Evolutionary conservation across 2,888 invertebrate species (phyloP), one percentile per base, ranked within the genome.

Genomic region (Noctua pronuba): DNA sequence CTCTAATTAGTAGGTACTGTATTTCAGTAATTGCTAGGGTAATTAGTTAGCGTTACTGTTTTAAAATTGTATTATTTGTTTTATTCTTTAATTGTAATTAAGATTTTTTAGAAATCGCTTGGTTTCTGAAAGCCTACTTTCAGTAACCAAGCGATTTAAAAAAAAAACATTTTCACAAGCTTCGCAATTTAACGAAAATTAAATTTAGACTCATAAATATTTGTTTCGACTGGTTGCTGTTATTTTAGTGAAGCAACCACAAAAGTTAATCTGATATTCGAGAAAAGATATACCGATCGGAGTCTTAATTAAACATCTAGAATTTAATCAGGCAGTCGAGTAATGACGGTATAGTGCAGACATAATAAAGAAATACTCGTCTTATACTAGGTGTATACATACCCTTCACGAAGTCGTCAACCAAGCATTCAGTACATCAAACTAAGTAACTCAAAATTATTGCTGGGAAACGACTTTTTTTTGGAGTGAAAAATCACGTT

Each of bases 1-100:
- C 5, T 65, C 58, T 75, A 87, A 87, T 87, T 87, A 80, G 68
- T 52, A n/a, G n/a, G n/a, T 55, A 55, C 21, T 65, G 49, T 31
- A 31, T 75, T 66, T 80, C 28, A 71, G 31, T 11, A n/a, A 41
- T 11, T 38, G 0, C 28, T 55, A n/a, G 10, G 28, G 46, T 79
- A 78, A 64, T 80, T 79, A 79, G 31, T 41, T 41, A 10, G 11
- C n/a, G 73, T 49, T 65, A 28, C 55, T 72, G 41, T 72, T 21
- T 18, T 79, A 16, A 6, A 8, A 41, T 68, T 68, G 28, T 16
- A 69, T 64, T 65, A 65, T 38, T 65, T 49, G 13, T 38, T 60
- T 31, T 10, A 3, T 60, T 31, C 7, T 60, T 60, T 62, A 21
- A 41, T 21, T 60, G 7, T 55, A 80, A 79, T 73, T 35, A 80